Evolutionary conservation across 2,888 invertebrate genomes (phyloP).

Genomic region (Ochropleura leucogaster): DNA sequence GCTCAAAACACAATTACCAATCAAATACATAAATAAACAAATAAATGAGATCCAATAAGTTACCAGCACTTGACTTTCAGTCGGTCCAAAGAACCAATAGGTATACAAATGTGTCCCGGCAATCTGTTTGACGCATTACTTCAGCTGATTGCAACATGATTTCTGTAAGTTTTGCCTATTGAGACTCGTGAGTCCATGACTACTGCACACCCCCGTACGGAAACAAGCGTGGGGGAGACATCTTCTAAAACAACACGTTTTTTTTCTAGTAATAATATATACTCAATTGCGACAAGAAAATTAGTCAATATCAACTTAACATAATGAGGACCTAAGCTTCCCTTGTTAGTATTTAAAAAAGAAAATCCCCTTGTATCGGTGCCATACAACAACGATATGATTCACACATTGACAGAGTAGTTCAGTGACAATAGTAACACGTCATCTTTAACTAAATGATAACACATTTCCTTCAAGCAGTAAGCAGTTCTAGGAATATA

Average conservation of each 20-base stretch:
- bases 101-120: background rate
- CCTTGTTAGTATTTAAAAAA: constrained; percentile 33
- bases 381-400: constrained; percentile 21
- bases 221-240: constrained; percentile 32
- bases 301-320: constrained; percentile 45
- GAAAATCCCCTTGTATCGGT: constrained; percentile 27
- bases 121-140: background rate
- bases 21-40: too few relatives aligned
- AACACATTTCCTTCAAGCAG: constrained; percentile 54
- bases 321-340: constrained; percentile 35
- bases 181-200: constrained; percentile 15
- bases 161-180: constrained; percentile 1
- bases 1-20: too few relatives aligned
- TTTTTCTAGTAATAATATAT: constrained; percentile 26
- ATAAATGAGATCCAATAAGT: background rate
- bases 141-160: constrained; percentile 33
- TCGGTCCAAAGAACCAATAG: background rate
- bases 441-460: constrained; percentile 57
- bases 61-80: background rate
- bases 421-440: constrained; percentile 38
- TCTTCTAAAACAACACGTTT: constrained; percentile 1
- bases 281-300: constrained; percentile 26
- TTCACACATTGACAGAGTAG: constrained; percentile 35
- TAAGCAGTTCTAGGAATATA: constrained; percentile 47
- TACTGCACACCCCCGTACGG: constrained; percentile 6